phyloP scores from a whole-genome alignment of 2,797 vertebrate species.

The Simalia tracyae region DNA sequence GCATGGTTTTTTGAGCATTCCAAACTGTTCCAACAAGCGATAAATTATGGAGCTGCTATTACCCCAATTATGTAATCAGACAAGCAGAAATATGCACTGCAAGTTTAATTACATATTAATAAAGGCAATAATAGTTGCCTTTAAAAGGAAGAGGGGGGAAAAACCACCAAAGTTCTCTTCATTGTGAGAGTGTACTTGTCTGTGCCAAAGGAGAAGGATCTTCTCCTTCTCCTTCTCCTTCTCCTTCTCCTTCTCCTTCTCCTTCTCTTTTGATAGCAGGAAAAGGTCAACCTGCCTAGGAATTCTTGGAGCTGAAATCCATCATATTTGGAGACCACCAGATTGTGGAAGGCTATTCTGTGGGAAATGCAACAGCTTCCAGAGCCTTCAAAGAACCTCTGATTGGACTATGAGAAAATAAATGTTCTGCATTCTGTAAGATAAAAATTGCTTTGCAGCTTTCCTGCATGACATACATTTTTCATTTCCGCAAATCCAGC shows the following conservation, averaged over 20 bases:
- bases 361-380: not conserved
- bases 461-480: conserved; percentile 14
- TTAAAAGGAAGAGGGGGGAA: not conserved
- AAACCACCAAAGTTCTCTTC: conserved; percentile 3
- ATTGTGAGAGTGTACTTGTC: not conserved
- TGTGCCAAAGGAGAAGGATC: not conserved
- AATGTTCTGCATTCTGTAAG: conserved; percentile 4
- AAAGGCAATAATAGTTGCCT: conserved; percentile 34
- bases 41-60: conserved; percentile 17
- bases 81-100: conserved; percentile 49
- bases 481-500: conserved; percentile 18
- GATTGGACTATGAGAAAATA: conserved; percentile 12
- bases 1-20: conserved; percentile 35
- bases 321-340: not conserved
- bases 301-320: not conserved
- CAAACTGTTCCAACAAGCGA: not conserved
- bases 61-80: conserved; percentile 6
- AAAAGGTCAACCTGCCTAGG: not conserved
- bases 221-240: not conserved
- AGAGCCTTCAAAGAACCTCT: conserved; percentile 2
- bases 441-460: conserved; percentile 29
- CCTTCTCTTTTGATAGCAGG: not conserved
- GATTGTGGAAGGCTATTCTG: not conserved
- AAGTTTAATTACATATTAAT: conserved; percentile 50
- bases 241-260: not conserved